Evolutionary conservation across 2,888 invertebrate genomes (phyloP), one percentile per base, ranked within the genome.

Genomic region (Conchocele bisecta): DNA sequence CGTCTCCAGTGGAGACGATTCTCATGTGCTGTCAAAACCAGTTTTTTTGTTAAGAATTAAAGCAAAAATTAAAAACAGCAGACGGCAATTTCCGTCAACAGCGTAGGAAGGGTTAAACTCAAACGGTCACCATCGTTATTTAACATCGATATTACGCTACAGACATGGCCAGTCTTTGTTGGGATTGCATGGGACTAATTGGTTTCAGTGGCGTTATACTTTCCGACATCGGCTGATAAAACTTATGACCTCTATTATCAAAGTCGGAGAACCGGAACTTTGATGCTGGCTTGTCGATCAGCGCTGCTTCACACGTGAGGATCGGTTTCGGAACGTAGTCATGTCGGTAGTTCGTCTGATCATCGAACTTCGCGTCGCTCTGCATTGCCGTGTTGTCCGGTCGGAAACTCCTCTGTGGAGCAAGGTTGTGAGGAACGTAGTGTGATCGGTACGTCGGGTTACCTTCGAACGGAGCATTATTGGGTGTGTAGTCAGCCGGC

Each of bases 401-500:
- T 54, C 84, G 83, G 72, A 75, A 83, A 15, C 83, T 75, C 44
- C 60, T 53, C 0, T 73, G 64, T 13, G 75, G 71, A n/a, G 64
- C 73, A 9, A 75, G 53, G 13, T 64, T 57, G 22, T 89, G 85
- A 39, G 78, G 81, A 53, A 80, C 65, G 71, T 82, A 90, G 51
- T 90, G 88, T 17, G 73, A 75, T 48, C 82, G 84, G 75, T 88
- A 86, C 24, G 87, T 89, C 6, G 89, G 82, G 24, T 68, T 41
- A 4, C 91, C 91, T 63, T 91, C 89, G 77, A 91, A 91, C 46
- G 90, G 90, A n/a, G 85, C 89, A 13, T 72, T 78, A 29, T 86
- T 89, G 26, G 90, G 87, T 26, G 81, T 69, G 71, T 91, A 91
- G n/a, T 83, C 87, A 0, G 83, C 74, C 53, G 79, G 81, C 60